These are phyloP conservation scores for Phalera bucephala DNA, from an alignment of 2,888 invertebrate species.

Conservation along the genomic window DNA sequence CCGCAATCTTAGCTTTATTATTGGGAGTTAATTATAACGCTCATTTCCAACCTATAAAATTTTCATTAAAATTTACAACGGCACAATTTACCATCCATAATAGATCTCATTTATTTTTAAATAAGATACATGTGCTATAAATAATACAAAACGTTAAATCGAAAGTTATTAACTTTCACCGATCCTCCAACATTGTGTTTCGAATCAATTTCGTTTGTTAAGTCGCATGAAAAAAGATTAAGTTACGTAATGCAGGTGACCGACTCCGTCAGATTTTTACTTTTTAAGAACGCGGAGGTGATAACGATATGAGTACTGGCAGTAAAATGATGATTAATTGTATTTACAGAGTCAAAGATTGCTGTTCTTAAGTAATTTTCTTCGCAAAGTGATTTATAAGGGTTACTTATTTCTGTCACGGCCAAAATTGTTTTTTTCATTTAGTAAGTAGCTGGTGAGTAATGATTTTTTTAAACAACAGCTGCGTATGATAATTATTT, in stretches of 20 bases:
- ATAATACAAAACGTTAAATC: constrained; percentile 17
- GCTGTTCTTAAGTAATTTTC: background rate
- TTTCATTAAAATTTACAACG: too few species aligned
- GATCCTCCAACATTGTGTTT: constrained; percentile 18
- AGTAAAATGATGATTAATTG: constrained; percentile 4
- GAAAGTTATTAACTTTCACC: constrained; percentile 29
- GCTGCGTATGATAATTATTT: too few species aligned
- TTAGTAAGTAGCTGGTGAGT: too few species aligned
- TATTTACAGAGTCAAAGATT: background rate
- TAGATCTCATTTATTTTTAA: constrained; percentile 2
- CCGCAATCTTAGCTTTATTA: too few species aligned
- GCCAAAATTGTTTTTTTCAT: background rate
- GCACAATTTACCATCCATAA: background rate
- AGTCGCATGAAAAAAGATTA: constrained; percentile 29
- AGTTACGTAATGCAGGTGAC: constrained; percentile 12
- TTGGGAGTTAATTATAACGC: too few species aligned
- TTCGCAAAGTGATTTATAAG: background rate
- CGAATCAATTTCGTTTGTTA: constrained; percentile 30
- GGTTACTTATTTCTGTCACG: background rate
- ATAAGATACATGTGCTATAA: constrained; percentile 10
- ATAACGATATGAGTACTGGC: constrained; percentile 10
- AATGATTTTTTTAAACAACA: too few species aligned
- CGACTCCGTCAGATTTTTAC: constrained; percentile 13
- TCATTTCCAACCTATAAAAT: too few species aligned
- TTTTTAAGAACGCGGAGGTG: background rate